These are phyloP conservation scores for Pterocles orientalis DNA, from an alignment of 2,113 vertebrate species.

Conservation along the genomic window DNA sequence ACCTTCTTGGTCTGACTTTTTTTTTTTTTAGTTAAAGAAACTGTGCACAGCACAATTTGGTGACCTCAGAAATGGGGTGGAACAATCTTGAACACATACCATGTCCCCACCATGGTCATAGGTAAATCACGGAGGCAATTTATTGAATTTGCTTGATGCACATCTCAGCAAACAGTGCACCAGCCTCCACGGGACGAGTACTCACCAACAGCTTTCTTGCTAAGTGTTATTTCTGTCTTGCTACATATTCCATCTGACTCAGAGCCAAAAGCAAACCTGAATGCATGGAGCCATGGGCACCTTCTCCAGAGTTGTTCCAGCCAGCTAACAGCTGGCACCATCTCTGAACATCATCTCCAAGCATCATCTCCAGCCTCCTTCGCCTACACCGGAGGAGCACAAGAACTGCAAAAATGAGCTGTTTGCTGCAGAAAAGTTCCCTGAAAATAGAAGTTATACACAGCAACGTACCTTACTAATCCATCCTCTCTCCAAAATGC, in stretches of 20 bases:
- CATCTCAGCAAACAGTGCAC: neutral
- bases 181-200: accelerated
- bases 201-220: neutral
- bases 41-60: neutral
- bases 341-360: neutral
- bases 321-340: neutral
- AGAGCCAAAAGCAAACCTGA: neutral
- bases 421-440: neutral
- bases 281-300: neutral
- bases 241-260: neutral
- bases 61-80: neutral
- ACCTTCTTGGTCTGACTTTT: neutral
- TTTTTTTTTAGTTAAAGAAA: neutral
- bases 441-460: neutral
- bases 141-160: neutral
- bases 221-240: neutral
- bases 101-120: neutral
- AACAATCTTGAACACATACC: neutral
- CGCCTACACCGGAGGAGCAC: neutral
- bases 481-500: neutral
- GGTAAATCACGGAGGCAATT: neutral
- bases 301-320: neutral
- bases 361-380: neutral
- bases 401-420: neutral
- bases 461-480: neutral